A percentile compares a stretch with the other conserved stretches of the same genome.
Evolutionary conservation across 2,797 vertebrate genomes (phyloP).

Genomic region (Picus viridis): DNA sequence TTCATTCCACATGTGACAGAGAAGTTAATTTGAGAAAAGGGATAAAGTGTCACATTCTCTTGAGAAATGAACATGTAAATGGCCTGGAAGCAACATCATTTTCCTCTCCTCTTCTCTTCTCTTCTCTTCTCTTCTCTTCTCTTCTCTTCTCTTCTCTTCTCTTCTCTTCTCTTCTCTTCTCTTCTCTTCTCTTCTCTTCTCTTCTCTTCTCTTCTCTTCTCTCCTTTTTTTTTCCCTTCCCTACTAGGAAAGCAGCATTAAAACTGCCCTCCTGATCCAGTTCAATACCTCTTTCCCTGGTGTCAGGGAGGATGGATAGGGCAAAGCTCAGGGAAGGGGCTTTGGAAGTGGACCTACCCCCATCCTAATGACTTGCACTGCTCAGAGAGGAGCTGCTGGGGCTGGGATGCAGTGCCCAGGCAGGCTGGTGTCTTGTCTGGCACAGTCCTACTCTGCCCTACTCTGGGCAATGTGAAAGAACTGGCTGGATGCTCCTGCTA

Average conservation of each 20-base stretch:
- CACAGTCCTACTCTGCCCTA: neutral
- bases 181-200: rapidly evolving
- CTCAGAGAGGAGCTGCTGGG: neutral
- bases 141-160: neutral
- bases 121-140: rapidly evolving
- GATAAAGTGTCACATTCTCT: slow-evolving; percentile 71
- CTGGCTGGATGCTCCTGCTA: neutral
- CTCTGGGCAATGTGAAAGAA: rapidly evolving
- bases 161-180: rapidly evolving
- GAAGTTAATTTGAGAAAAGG: slow-evolving; percentile 64
- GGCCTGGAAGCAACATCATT: slow-evolving; percentile 65
- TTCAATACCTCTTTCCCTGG: neutral
- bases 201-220: neutral
- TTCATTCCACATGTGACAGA: slow-evolving; percentile 29
- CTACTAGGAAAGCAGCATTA: neutral
- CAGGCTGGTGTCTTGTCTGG: neutral
- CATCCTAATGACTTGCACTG: neutral
- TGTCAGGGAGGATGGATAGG: neutral
- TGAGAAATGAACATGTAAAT: slow-evolving; percentile 71
- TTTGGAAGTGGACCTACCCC: neutral
- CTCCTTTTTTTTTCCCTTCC: rapidly evolving
- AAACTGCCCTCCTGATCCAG: neutral
- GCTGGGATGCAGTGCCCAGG: rapidly evolving
- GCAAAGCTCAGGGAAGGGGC: neutral
- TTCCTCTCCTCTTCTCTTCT: neutral